Conservation (phyloP, 2,113 vertebrate genomes). For the Recurvirostra avosetta region DNA sequence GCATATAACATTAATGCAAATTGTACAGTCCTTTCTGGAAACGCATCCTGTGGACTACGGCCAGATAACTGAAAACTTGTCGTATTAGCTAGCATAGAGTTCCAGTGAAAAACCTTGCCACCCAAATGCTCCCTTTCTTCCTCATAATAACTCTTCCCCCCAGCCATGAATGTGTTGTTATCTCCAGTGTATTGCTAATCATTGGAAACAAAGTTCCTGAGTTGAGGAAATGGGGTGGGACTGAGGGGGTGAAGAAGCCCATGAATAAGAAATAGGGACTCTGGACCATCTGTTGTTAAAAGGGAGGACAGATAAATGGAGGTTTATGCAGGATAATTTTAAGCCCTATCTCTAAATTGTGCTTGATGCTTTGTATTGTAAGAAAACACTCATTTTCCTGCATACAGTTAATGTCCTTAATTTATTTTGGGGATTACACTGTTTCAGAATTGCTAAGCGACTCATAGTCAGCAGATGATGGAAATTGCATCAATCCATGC, state of each 20-base stretch:
- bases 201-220: neutral
- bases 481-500: neutral
- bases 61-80: neutral
- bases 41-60: neutral
- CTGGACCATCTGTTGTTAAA: neutral
- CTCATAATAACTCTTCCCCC: neutral
- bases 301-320: neutral
- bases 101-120: neutral
- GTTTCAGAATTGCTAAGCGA: neutral
- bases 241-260: neutral
- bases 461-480: conserved; percentile 5
- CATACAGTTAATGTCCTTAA: neutral
- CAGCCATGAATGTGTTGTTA: neutral
- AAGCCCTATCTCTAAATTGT: neutral
- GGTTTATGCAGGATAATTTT: conserved; percentile 9
- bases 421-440: conserved; percentile 29
- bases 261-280: neutral
- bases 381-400: neutral
- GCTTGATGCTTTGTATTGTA: neutral
- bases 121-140: neutral
- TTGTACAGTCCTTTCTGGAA: conserved; percentile 26
- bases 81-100: neutral
- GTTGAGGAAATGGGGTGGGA: neutral
- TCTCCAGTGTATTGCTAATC: neutral
- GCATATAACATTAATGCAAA: conserved; percentile 47